Conservation (phyloP, 1,140 invertebrate species). For the Meloidogyne exigua region DNA sequence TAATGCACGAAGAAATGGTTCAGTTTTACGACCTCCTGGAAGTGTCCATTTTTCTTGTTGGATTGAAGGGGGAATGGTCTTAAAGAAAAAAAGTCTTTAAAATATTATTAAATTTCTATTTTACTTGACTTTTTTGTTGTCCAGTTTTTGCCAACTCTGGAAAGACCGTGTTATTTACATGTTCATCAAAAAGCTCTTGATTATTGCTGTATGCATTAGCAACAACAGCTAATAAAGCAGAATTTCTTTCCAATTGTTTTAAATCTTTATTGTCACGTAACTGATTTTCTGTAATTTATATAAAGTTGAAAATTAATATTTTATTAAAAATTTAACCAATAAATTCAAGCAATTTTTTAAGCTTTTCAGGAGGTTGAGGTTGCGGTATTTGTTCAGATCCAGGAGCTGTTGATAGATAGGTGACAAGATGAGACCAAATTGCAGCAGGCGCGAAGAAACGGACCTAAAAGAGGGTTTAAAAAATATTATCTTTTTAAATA, state of each 20-base stretch:
- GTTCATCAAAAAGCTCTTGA: constrained; percentile 38
- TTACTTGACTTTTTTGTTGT: background rate
- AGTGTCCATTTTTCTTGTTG: constrained; percentile 24
- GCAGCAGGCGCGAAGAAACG: constrained; percentile 52
- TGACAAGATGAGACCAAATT: constrained; percentile 46
- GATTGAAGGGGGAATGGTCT: background rate
- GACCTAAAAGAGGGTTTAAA: constrained; percentile 18
- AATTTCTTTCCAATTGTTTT: constrained; percentile 21
- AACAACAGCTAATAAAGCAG: constrained; percentile 44
- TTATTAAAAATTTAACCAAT: constrained; percentile 14
- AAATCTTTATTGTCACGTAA: constrained; percentile 16
- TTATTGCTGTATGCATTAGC: constrained; percentile 51
- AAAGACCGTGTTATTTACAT: constrained; percentile 34
- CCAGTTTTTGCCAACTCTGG: constrained; percentile 32
- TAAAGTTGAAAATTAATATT: background rate
- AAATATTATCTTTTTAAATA: too few species aligned
- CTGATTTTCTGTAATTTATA: constrained; percentile 20
- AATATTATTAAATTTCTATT: background rate
- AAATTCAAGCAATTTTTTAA: constrained; percentile 40
- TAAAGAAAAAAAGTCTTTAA: background rate
- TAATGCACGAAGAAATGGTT: constrained; percentile 31
- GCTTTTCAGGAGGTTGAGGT: constrained; percentile 41
- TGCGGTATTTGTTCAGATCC: constrained; percentile 20
- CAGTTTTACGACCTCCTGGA: constrained; percentile 38
- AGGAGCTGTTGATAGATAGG: background rate